A percentile compares a stretch with the other conserved stretches of the same genome.
phyloP scores from a whole-genome alignment of 2,113 vertebrate species.

The Psittacara wagleri region DNA sequence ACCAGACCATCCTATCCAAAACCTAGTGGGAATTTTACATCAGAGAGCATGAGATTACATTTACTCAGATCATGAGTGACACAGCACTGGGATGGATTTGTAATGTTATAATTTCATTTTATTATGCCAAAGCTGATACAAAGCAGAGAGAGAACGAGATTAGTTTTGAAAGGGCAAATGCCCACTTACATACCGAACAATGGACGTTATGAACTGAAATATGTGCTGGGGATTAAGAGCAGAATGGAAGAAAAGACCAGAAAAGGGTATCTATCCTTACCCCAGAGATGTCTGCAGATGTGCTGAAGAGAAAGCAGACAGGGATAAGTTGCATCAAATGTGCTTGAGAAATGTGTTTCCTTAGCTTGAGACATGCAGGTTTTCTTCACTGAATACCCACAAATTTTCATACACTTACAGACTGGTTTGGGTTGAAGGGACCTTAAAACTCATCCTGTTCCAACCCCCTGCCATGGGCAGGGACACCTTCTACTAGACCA shows the following conservation, averaged over 20 bases:
- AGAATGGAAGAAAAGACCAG: background rate
- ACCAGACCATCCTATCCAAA: background rate
- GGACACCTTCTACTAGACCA: background rate
- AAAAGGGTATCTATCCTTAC: background rate
- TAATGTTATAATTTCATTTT: rapidly evolving
- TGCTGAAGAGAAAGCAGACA: background rate
- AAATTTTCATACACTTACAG: background rate
- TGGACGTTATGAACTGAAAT: background rate
- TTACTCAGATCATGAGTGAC: background rate
- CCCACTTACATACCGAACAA: background rate
- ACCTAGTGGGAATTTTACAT: rapidly evolving
- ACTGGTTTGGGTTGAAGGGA: background rate
- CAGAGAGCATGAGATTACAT: background rate
- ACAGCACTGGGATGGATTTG: background rate
- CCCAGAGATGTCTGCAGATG: background rate
- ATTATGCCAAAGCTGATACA: background rate
- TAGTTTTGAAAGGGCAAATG: background rate
- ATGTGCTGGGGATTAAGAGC: background rate
- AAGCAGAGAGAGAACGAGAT: background rate
- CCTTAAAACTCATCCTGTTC: background rate
- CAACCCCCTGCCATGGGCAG: background rate
- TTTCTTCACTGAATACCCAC: background rate
- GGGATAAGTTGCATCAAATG: background rate
- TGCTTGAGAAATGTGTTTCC: background rate
- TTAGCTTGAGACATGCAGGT: background rate